Evolutionary conservation across 1,140 invertebrate genomes (phyloP).

Genomic region (Platorchestia sp.): DNA sequence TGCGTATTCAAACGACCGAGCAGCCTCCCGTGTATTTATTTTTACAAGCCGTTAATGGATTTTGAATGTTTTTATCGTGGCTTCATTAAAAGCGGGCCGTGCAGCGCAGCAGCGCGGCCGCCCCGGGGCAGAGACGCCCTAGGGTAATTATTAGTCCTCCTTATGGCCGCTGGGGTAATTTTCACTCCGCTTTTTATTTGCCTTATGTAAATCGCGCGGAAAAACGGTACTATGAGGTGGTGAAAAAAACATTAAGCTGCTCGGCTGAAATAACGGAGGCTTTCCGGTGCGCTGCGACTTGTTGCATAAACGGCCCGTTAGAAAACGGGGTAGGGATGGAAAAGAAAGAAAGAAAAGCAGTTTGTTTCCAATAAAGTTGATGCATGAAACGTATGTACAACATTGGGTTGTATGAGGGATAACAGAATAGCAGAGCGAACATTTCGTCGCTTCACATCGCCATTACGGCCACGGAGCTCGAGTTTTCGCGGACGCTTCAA

Average conservation of each 20-base stretch:
- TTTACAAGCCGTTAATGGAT: neutral
- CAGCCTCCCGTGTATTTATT: neutral
- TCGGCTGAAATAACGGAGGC: neutral
- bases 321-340: neutral
- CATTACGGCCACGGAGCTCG: too few species aligned
- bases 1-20: neutral
- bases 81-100: neutral
- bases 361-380: too few species aligned
- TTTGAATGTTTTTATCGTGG: slow-evolving; percentile 9
- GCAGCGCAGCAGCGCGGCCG: neutral
- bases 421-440: too few species aligned
- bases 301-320: neutral
- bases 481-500: too few species aligned
- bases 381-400: too few species aligned
- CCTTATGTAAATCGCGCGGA: neutral
- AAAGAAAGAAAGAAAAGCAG: too few species aligned
- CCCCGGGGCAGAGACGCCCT: neutral
- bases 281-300: neutral
- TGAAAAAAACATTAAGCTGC: neutral
- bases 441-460: too few species aligned
- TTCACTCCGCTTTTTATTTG: neutral
- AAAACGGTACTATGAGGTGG: neutral
- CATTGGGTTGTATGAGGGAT: too few species aligned
- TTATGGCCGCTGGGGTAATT: neutral
- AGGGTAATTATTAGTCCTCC: neutral